Conservation (phyloP, 2,113 vertebrate genomes). For the Phyllostomus hastatus region DNA sequence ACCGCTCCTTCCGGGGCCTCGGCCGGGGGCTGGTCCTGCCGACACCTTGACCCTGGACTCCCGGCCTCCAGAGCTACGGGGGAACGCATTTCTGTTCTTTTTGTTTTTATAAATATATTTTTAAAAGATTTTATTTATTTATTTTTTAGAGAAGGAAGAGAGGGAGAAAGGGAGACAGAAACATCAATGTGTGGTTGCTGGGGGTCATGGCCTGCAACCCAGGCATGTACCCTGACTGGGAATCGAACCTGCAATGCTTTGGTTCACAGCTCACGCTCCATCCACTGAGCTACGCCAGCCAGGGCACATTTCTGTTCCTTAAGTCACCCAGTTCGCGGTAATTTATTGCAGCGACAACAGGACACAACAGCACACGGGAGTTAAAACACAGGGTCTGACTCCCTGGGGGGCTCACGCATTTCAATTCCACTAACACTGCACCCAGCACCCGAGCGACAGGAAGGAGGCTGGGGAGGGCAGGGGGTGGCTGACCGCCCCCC, state of each 20-base stretch:
- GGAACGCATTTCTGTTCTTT: not conserved
- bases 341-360: not conserved
- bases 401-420: not conserved
- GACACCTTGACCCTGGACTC: not conserved
- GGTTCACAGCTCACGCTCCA: no score
- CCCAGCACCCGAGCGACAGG: not conserved
- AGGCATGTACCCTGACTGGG: no score
- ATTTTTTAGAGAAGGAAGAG: no score
- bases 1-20: not conserved
- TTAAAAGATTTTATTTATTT: no score
- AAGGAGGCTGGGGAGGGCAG: not conserved
- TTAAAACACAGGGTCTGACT: not conserved
- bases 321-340: not conserved
- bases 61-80: not conserved
- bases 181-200: no score
- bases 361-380: rapidly evolving
- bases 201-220: no score
- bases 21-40: not conserved
- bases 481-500: not conserved
- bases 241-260: no score
- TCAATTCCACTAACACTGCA: not conserved
- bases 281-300: no score
- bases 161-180: no score
- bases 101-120: no score
- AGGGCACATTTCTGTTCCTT: not conserved